Base-by-base conservation (phyloP, 2,797 vertebrate species). In the Mionectes olivaceus region DNA sequence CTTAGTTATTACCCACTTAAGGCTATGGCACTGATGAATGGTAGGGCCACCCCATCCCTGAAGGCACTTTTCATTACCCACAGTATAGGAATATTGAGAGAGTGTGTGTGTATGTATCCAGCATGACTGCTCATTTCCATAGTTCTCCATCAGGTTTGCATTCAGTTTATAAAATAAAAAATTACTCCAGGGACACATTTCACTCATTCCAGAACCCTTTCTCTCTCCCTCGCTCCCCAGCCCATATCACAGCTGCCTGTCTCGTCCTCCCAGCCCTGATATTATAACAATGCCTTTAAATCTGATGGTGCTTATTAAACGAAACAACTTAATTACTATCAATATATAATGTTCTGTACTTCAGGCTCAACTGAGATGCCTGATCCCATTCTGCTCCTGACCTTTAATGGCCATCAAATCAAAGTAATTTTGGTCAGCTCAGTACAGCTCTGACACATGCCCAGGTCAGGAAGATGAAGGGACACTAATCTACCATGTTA, bases 1-100 rank as follows among this genome's bases (percentile, higher is more conserved):
- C 96, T 96, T 97, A 97, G 96, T 97, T 97, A 97, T 97, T 96
- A 97, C 97, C 96, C 97, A 97, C 96, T 97, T 97, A 97, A 96
- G 96, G 90, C 96, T 95, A 86, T 96, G 96, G 96, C 96, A 97
- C 96, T 95, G 96, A 97, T 96, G 96, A 96, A 96, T 97, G 93
- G 95, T 94, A 95, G 93, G 94, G 92, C 96, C 97, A 96, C 90
- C 95, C 96, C 95, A 96, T 97, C 96, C 97, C 96, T 96, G 95
- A 97, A 97, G 95, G 95, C 96, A 95, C 96, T 97, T 97, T 97
- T 97, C 96, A 97, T 97, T 97, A 97, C 94, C 93, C 92, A 92
- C 87, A 91, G 83, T 92, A 88, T 59, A 93, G 90, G 96, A 94
- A 97, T 97, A 97, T 89, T 96, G 95, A 96, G 93, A 88, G 77